phyloP scores from a whole-genome alignment of 1,140 invertebrate species.

The Metopolophium dirhodum region DNA sequence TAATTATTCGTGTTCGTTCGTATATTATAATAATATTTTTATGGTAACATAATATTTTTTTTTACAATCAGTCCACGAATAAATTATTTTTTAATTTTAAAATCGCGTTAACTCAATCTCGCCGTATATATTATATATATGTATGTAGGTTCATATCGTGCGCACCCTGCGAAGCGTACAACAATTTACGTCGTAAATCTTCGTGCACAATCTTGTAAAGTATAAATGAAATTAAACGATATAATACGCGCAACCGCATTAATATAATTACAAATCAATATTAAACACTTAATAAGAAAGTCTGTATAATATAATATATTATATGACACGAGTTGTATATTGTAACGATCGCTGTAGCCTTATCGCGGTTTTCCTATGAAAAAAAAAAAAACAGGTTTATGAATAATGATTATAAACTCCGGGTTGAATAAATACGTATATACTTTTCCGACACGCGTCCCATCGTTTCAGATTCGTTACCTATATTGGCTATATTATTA shows the following conservation, averaged over 20 bases:
- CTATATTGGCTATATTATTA: neutral
- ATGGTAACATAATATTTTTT: neutral
- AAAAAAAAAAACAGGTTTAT: neutral
- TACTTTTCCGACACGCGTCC: neutral
- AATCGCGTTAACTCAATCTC: neutral
- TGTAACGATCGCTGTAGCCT: neutral
- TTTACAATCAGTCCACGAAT: neutral
- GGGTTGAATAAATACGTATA: neutral
- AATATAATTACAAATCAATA: conserved; percentile 37
- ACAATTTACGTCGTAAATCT: conserved; percentile 6
- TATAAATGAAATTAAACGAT: neutral
- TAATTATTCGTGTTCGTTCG: neutral
- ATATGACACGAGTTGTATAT: neutral
- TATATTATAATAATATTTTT: neutral
- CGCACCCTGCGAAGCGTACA: neutral
- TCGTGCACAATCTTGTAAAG: neutral
- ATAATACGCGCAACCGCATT: neutral
- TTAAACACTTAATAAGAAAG: neutral
- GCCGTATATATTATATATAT: neutral
- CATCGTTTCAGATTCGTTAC: neutral
- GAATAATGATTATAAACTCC: neutral
- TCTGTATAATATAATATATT: neutral
- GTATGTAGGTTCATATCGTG: neutral
- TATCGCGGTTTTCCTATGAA: neutral
- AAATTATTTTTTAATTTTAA: conserved; percentile 26